Evolutionary conservation across 1,140 invertebrate genomes (phyloP), one percentile per base, ranked within the genome.

Genomic region (Oryzaephilus surinamensis): DNA sequence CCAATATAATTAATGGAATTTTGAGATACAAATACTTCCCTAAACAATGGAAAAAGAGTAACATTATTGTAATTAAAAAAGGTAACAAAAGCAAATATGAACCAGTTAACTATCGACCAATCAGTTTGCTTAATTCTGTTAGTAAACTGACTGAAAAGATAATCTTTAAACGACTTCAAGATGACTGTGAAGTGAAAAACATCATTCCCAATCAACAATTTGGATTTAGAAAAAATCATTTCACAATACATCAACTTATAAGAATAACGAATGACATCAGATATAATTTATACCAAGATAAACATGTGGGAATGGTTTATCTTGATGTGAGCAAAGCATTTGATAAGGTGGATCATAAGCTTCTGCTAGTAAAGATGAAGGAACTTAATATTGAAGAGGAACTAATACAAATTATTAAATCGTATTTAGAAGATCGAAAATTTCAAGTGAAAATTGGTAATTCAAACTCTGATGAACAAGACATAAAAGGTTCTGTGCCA

Each of bases 301-400:
- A 32, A 20, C 19, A 6, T 11, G 4, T 8, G 19, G 31, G 10
- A 23, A 30, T 23, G 12, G 13, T 12, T 12, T 14, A 3, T 11
- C 10, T 16, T 3, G 8, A 17, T 18, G 11, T 46, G 14, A 10
- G 7, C 2, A 42, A 38, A 35, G 35, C 60, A 6, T 62, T 61
- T 35, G 57, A 62, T 32, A 46, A 28, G 33, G 55, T 58, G 4
- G 58, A 54, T 53, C 48, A 48, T 12, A 24, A 47, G 2, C 56
- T 48, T n/a, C 32, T 61, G 1, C 20, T 59, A 4, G 43, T 50
- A 27, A 61, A 60, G 46, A 21, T 59, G 3, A 30, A 43, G 13
- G 15, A 23, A 30, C 21, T 5, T 10, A 41, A 41, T 32, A 38
- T 48, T 18, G 37, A 38, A 11, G 13, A 12, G 6, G 12, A 45